Conservation (phyloP, 2,797 vertebrate species). For the Florisuga fusca region DNA sequence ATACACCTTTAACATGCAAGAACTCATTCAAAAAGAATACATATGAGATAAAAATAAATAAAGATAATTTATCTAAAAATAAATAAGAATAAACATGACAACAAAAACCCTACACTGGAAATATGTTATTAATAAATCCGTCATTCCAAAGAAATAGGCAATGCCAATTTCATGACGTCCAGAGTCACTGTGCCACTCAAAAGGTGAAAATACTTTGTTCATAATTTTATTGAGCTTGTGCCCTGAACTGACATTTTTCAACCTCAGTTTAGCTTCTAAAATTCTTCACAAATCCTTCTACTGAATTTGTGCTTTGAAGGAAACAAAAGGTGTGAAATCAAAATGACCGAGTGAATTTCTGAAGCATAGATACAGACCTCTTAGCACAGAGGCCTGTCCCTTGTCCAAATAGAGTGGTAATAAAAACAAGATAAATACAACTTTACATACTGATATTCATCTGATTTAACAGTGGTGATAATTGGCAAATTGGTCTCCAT, state of each 20-base stretch:
- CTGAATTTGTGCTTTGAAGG: not conserved
- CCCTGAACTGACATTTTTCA: not conserved
- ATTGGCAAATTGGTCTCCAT: slow-evolving; percentile 45
- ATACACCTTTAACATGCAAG: not conserved
- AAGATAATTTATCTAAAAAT: too few relatives aligned
- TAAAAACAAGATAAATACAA: not conserved
- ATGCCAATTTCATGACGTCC: not conserved
- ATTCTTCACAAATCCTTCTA: not conserved
- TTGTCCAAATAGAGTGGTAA: not conserved
- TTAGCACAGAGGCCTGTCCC: not conserved
- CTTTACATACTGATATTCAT: not conserved
- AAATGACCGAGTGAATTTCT: not conserved
- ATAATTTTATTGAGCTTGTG: not conserved
- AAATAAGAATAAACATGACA: not conserved
- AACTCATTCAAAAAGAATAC: not conserved
- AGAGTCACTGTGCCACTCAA: not conserved
- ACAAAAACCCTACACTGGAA: not conserved
- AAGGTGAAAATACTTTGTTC: not conserved
- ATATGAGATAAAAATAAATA: not conserved
- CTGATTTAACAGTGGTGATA: not conserved
- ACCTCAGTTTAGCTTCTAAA: not conserved
- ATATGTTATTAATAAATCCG: not conserved
- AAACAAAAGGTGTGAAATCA: not conserved
- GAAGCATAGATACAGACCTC: not conserved
- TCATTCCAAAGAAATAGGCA: not conserved